Evolutionary conservation across 2,113 vertebrate genomes (phyloP).

Genomic region (Neogale vison): DNA sequence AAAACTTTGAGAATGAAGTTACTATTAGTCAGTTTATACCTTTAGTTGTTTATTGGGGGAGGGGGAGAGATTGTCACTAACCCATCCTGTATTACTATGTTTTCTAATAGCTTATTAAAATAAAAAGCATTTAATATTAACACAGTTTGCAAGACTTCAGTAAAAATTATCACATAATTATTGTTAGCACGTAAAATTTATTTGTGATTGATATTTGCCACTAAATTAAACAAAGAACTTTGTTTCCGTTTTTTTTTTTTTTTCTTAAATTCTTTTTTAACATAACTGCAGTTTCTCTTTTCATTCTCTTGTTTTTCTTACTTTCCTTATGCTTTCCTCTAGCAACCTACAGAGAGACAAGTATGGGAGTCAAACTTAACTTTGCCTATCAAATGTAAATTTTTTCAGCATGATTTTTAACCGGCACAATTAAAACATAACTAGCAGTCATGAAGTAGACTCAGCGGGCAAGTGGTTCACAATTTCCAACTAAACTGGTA

Average conservation of each 20-base stretch:
- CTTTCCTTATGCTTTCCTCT: slow-evolving; percentile 97
- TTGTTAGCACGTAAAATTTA: slow-evolving; percentile 71
- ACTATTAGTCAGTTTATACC: slow-evolving; percentile 80
- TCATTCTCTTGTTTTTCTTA: slow-evolving; percentile 93
- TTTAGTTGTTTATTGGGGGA: slow-evolving; percentile 63
- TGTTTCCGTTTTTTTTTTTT: slow-evolving; percentile 82
- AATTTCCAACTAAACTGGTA: slow-evolving; percentile 89
- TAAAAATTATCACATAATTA: slow-evolving; percentile 66
- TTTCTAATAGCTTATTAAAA: slow-evolving; percentile 69
- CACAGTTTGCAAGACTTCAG: slow-evolving; percentile 71
- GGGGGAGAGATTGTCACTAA: slow-evolving; percentile 75
- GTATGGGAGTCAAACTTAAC: slow-evolving; percentile 99
- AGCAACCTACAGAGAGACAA: slow-evolving; percentile 99
- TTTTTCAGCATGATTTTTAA: slow-evolving; percentile 99
- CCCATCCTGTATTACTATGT: slow-evolving; percentile 73
- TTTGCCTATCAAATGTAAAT: slow-evolving; percentile 99
- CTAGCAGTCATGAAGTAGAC: slow-evolving; percentile 96
- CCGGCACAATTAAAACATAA: slow-evolving; percentile 96
- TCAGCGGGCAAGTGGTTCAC: slow-evolving; percentile 99
- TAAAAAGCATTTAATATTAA: slow-evolving; percentile 62
- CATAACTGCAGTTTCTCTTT: slow-evolving; percentile 90
- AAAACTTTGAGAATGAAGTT: slow-evolving; percentile 64
- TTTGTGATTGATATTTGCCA: slow-evolving; percentile 70
- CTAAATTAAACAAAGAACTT: slow-evolving; percentile 77
- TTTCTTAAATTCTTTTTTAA: slow-evolving; percentile 83